A percentile compares a stretch with the other conserved stretches of the same genome.
Evolutionary conservation across 2,888 invertebrate genomes (phyloP).

Genomic region (Hermodice carunculata): DNA sequence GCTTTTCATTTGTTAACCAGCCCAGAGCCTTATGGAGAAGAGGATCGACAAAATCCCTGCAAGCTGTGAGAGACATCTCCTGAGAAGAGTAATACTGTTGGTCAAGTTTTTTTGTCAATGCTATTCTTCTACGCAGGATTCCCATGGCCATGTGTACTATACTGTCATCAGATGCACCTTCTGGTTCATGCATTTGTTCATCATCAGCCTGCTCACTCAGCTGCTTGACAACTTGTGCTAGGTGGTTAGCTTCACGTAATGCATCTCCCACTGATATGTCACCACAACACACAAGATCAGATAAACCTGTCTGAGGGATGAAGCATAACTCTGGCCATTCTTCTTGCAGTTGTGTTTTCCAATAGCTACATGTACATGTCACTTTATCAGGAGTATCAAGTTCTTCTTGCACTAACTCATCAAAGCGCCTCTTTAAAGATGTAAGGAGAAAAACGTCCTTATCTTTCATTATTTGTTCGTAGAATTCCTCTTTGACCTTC

Average conservation of each 20-base stretch:
- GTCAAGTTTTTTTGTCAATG: too few relatives aligned
- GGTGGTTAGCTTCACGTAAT: not conserved
- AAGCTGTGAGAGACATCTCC: not conserved
- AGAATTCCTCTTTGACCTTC: not conserved
- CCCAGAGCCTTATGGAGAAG: not conserved
- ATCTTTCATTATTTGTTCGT: not conserved
- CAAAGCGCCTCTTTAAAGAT: not conserved
- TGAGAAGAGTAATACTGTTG: too few relatives aligned
- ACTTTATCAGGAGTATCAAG: not conserved
- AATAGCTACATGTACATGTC: not conserved
- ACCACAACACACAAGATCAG: conserved; percentile 1
- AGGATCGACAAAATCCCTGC: conserved; percentile 4
- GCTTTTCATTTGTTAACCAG: not conserved
- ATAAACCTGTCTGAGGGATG: not conserved
- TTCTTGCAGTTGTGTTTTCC: not conserved
- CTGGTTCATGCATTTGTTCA: too few relatives aligned
- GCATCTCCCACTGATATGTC: not conserved
- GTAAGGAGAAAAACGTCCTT: not conserved
- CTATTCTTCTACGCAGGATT: not conserved
- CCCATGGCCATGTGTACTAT: conserved; percentile 7
- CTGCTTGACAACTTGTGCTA: too few relatives aligned
- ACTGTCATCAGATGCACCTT: too few relatives aligned
- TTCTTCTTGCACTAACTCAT: not conserved
- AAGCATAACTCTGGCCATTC: conserved; percentile 1
- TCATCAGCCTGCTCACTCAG: not conserved